Percentiles rank a stretch among this genome's conserved stretches.
Evolutionary conservation across 1,140 invertebrate species (phyloP).

Genomic region (Neotoxoptera formosana): DNA sequence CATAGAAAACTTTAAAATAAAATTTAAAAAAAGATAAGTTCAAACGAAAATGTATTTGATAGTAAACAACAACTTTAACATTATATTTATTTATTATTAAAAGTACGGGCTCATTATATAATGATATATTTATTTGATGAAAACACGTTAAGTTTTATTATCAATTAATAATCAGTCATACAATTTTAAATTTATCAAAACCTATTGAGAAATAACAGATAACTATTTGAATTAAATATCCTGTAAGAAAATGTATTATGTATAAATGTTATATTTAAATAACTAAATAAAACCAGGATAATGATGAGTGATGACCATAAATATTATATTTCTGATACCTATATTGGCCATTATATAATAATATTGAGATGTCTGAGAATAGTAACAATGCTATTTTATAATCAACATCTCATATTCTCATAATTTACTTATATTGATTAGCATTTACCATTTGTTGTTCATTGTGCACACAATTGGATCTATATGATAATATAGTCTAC

Average conservation of each 20-base stretch:
- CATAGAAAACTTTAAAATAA: background rate
- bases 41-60: background rate
- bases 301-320: background rate
- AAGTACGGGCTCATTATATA: no score
- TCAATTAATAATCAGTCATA: background rate
- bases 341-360: background rate
- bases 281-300: constrained; percentile 2
- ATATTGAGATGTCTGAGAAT: background rate
- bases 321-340: background rate
- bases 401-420: background rate
- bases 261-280: background rate
- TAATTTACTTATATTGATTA: background rate
- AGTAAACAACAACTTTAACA: background rate
- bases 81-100: background rate
- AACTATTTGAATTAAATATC: background rate
- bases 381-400: background rate
- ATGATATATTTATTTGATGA: background rate
- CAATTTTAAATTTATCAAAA: background rate
- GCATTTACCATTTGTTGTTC: background rate
- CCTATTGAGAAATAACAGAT: background rate
- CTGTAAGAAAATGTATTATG: background rate
- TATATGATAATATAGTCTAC: background rate
- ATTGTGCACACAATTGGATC: background rate
- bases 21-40: background rate
- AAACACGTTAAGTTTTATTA: background rate